Evolutionary conservation across 1,140 invertebrate species (phyloP), one percentile per base, ranked within the genome.

Genomic region (Gryllus bimaculatus): DNA sequence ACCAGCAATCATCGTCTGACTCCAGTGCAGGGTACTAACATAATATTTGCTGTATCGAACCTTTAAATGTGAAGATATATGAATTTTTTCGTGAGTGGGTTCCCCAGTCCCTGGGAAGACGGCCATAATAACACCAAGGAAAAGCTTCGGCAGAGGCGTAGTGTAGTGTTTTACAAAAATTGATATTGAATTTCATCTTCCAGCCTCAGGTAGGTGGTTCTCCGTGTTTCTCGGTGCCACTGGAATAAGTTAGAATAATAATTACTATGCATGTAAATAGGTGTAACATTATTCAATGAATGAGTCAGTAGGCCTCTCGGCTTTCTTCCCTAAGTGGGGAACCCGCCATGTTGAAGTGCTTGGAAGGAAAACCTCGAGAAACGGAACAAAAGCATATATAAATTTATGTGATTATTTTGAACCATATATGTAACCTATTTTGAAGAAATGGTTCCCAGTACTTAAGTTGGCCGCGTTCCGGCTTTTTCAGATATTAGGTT

Each of bases 281-380:
- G 82, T 79, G 66, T 78, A 78, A 75, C 54, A 81, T 78, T 82
- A 79, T 82, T 78, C 79, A 80, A 77, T 78, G 80, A 39, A 78
- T 13, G 77, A 78, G 74, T 13, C 82, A 81, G 83, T 83, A 82
- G 83, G 83, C 83, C 84, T 83, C 83, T 82, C 85, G 85, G 85
- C 86, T 87, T 87, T 87, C 86, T 85, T 86, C 86, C 83, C 82
- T 82, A 83, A 85, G 83, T 82, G 85, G 84, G 83, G 83, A 83
- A 83, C 86, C 86, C 86, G 86, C 86, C 86, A 87, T 87, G 86
- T 87, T 87, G 86, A 85, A 84, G 75, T 21, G 66, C n/a, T 77
- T 18, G 49, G 76, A 77, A 77, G 15, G 13, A 73, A 78, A 73
- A 78, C 8, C 54, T 26, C n/a, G 49, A 78, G 78, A 78, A 78